phyloP scores from a whole-genome alignment of 2,113 vertebrate species.

The Fulmarus glacialis region DNA sequence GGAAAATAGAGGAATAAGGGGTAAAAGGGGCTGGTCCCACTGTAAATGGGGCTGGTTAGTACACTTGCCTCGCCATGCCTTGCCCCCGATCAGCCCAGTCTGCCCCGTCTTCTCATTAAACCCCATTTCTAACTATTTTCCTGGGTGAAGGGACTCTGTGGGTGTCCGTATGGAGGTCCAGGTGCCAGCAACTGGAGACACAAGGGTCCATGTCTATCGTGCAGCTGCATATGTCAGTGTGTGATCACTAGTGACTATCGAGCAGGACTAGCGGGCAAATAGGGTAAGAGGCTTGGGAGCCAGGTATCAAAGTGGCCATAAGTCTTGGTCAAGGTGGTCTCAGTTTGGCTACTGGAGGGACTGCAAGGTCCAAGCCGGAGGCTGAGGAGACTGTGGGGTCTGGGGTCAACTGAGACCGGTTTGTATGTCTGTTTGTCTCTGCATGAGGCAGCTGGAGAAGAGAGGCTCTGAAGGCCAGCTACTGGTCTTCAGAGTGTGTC shows the following conservation, averaged over 20 bases:
- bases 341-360: background rate
- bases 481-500: too few species aligned
- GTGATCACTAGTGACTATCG: rapidly evolving
- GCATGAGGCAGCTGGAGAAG: background rate
- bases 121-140: background rate
- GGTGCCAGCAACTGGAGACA: background rate
- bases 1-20: background rate
- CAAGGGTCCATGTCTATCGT: rapidly evolving
- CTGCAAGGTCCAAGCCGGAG: background rate
- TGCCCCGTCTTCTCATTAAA: background rate
- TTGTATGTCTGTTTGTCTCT: background rate
- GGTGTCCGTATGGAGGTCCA: background rate
- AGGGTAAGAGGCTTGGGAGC: background rate
- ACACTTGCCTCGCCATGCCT: background rate
- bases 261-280: background rate
- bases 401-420: background rate
- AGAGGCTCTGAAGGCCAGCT: background rate
- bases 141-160: background rate
- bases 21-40: background rate
- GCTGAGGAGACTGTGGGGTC: background rate
- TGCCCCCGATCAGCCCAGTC: background rate
- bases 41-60: background rate
- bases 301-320: background rate
- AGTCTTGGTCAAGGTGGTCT: background rate
- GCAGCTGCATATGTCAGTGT: background rate